phyloP scores from a whole-genome alignment of 2,888 invertebrate genomes.

The Drosophila borealis region DNA sequence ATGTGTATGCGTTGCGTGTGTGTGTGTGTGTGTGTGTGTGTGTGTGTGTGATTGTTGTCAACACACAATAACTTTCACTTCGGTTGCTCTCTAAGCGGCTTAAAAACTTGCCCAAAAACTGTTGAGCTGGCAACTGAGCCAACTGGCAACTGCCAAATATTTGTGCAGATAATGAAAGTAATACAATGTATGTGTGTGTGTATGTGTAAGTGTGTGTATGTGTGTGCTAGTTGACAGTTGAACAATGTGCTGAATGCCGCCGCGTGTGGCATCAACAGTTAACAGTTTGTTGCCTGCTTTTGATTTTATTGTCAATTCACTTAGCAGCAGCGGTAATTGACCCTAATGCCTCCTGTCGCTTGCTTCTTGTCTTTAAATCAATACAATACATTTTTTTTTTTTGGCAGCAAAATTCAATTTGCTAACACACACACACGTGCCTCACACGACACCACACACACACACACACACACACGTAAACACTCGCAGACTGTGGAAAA shows the following conservation, averaged over 20 bases:
- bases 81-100: constrained; percentile 69
- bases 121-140: constrained; percentile 68
- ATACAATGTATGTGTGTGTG: constrained; percentile 44
- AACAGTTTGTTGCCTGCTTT: constrained; percentile 44
- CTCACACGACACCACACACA: constrained; percentile 18
- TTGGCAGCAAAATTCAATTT: constrained; percentile 73
- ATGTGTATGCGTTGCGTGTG: constrained; percentile 12
- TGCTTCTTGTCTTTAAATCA: constrained; percentile 54
- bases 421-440: constrained; percentile 33
- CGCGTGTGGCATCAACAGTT: constrained; percentile 26
- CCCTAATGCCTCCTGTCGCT: constrained; percentile 51
- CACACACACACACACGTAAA: constrained; percentile 5
- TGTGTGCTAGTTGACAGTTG: constrained; percentile 23
- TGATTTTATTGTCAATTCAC: constrained; percentile 67
- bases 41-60: constrained; percentile 38
- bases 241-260: constrained; percentile 14
- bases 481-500: constrained; percentile 49
- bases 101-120: constrained; percentile 76
- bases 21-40: constrained; percentile 1
- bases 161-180: constrained; percentile 77
- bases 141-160: constrained; percentile 75
- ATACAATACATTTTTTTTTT: constrained; percentile 52
- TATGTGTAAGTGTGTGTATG: constrained; percentile 1
- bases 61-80: constrained; percentile 76
- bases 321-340: constrained; percentile 77